phyloP scores from a whole-genome alignment of 2,888 invertebrate genomes.

The Caradrina kadenii region DNA sequence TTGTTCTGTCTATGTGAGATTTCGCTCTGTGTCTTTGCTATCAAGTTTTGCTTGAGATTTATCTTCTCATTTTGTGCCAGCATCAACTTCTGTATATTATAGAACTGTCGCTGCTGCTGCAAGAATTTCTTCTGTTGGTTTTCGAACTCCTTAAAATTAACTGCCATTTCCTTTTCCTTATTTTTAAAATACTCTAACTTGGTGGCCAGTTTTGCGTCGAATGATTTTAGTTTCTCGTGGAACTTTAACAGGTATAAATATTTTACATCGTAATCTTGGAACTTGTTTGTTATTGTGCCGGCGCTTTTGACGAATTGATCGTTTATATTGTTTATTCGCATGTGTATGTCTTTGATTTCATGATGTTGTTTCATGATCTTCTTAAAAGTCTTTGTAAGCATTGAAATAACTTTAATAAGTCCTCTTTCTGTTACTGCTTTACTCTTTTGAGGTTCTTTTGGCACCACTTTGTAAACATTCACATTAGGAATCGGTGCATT shows the following conservation, averaged over 20 bases:
- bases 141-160: constrained; percentile 80
- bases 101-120: constrained; percentile 83
- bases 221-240: constrained; percentile 72
- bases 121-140: constrained; percentile 84
- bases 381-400: constrained; percentile 84
- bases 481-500: constrained; percentile 68
- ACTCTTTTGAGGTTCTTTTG: constrained; percentile 69
- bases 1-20: constrained; percentile 84
- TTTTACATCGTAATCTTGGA: constrained; percentile 80
- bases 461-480: constrained; percentile 74
- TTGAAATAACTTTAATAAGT: constrained; percentile 81
- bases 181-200: constrained; percentile 73
- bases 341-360: constrained; percentile 80
- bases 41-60: constrained; percentile 79
- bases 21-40: constrained; percentile 83
- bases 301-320: constrained; percentile 76
- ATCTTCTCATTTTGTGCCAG: constrained; percentile 84
- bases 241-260: constrained; percentile 74
- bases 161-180: constrained; percentile 76
- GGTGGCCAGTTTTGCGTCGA: constrained; percentile 70
- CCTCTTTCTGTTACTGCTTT: constrained; percentile 80
- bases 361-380: constrained; percentile 84
- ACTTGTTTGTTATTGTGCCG: constrained; percentile 69
- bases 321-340: constrained; percentile 72
- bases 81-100: constrained; percentile 82